Evolutionary conservation across 2,113 vertebrate species (phyloP).

Genomic region (Lampris incognitus): DNA sequence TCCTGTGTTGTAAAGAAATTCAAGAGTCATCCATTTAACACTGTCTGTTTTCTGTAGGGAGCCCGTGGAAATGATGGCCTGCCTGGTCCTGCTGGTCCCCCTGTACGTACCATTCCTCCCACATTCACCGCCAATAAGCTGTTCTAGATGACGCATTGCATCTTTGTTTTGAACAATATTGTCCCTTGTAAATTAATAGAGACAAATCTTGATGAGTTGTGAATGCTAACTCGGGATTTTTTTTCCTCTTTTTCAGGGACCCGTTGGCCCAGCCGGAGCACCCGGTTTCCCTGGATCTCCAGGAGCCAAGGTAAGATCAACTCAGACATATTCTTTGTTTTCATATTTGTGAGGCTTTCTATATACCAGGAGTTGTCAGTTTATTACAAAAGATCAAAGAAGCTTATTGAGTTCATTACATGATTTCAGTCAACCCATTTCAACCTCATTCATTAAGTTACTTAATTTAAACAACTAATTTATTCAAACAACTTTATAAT

Average conservation of each 20-base stretch:
- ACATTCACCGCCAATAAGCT: neutral
- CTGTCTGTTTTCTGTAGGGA: constrained; percentile 80
- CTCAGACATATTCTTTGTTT: neutral
- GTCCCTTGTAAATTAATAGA: neutral
- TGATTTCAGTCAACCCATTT: too few relatives aligned
- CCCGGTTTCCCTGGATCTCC: constrained; percentile 97
- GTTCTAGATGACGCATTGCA: neutral
- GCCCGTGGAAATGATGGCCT: constrained; percentile 96
- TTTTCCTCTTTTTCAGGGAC: constrained; percentile 83
- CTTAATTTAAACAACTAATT: too few relatives aligned
- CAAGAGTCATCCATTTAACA: constrained; percentile 9
- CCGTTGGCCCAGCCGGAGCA: constrained; percentile 92
- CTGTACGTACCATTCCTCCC: constrained; percentile 83
- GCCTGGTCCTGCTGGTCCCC: constrained; percentile 94
- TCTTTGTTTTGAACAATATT: neutral
- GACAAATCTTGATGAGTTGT: neutral
- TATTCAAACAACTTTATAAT: too few relatives aligned
- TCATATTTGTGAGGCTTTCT: too few relatives aligned
- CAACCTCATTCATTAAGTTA: too few relatives aligned
- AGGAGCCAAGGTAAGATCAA: constrained; percentile 88
- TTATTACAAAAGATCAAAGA: too few relatives aligned
- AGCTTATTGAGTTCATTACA: too few relatives aligned
- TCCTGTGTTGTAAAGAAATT: too few relatives aligned
- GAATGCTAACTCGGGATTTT: constrained; percentile 19
- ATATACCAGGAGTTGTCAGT: too few relatives aligned